phyloP scores from a whole-genome alignment of 2,888 invertebrate genomes.

The Spodoptera picta region DNA sequence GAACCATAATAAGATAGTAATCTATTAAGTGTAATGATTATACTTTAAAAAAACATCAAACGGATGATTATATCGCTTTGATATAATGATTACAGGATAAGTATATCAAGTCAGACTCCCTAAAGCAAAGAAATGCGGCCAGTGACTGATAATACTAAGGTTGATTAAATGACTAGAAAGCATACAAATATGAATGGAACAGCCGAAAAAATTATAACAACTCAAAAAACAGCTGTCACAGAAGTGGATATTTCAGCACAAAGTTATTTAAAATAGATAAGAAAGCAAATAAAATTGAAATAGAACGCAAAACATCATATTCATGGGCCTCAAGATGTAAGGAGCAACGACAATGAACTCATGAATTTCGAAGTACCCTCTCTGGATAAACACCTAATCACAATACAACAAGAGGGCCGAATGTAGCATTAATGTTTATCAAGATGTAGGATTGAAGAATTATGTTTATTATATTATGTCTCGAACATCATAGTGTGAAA shows the following conservation, averaged over 20 bases:
- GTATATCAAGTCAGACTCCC: background rate
- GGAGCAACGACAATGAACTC: constrained; percentile 64
- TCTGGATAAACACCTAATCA: constrained; percentile 57
- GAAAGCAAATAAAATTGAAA: constrained; percentile 13
- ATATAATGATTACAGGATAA: no score
- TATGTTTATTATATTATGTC: constrained; percentile 25
- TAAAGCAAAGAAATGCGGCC: constrained; percentile 5
- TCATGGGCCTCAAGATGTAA: constrained; percentile 25
- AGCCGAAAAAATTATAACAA: background rate
- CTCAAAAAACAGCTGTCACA: background rate
- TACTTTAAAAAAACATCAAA: no score
- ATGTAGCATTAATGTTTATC: constrained; percentile 53
- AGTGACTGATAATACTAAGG: constrained; percentile 19
- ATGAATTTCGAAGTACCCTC: constrained; percentile 61
- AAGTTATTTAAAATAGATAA: background rate
- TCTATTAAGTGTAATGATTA: no score
- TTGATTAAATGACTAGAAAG: constrained; percentile 5
- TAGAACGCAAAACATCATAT: constrained; percentile 8
- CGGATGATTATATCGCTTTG: no score
- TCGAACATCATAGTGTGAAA: no score
- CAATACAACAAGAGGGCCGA: constrained; percentile 53
- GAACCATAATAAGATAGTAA: no score
- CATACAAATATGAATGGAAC: background rate
- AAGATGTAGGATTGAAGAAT: constrained; percentile 35
- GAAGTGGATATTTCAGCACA: constrained; percentile 12